Conservation (phyloP, 1,140 invertebrate genomes). For the Sinonovacula constricta region DNA sequence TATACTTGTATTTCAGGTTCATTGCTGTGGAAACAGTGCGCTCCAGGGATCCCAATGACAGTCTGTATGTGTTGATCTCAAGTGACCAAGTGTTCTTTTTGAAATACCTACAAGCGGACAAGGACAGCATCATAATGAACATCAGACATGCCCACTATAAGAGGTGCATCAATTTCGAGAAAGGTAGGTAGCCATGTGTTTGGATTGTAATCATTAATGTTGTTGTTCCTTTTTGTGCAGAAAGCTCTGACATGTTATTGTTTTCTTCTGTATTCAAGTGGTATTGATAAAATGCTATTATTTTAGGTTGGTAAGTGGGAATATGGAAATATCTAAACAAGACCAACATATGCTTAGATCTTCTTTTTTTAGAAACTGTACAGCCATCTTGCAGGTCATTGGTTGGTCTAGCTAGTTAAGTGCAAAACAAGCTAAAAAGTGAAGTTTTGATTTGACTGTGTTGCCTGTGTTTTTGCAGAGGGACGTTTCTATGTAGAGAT, state of each 20-base stretch:
- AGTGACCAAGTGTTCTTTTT: conserved; percentile 89
- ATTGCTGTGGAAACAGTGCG: conserved; percentile 90
- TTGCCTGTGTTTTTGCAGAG: conserved; percentile 25
- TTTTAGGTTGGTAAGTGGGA: too few relatives aligned
- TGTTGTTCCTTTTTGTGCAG: too few relatives aligned
- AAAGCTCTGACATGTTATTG: too few relatives aligned
- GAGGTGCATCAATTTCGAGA: conserved; percentile 23
- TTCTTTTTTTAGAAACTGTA: background rate
- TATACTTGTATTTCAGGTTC: conserved; percentile 83
- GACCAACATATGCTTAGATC: too few relatives aligned
- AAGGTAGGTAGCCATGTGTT: conserved; percentile 10
- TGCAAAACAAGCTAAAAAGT: too few relatives aligned
- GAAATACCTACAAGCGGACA: conserved; percentile 79
- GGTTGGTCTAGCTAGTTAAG: too few relatives aligned
- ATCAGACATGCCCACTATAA: conserved; percentile 70
- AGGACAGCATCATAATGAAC: conserved; percentile 83
- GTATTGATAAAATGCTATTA: too few relatives aligned
- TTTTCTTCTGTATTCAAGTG: too few relatives aligned
- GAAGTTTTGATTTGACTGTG: too few relatives aligned
- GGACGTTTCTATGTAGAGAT: conserved; percentile 44
- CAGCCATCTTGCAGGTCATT: too few relatives aligned
- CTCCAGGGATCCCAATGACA: conserved; percentile 79
- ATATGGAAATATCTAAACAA: too few relatives aligned
- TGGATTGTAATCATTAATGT: too few relatives aligned
- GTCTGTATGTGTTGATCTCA: conserved; percentile 87